These are phyloP conservation scores for Melieria omissa DNA, from an alignment of 2,888 invertebrate species.

Conservation along the genomic window DNA sequence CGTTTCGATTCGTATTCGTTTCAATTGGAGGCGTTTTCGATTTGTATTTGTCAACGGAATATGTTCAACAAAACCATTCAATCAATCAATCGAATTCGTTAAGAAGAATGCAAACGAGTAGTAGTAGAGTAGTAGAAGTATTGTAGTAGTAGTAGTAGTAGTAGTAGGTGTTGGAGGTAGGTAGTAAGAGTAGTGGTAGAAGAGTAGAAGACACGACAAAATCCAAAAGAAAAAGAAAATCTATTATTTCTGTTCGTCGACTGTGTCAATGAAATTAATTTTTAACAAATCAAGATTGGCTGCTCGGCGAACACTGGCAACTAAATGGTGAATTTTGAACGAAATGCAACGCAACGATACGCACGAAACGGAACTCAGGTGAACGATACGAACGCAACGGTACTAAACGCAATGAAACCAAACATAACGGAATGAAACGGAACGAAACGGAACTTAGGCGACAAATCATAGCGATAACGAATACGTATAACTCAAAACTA, in stretches of 20 bases:
- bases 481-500: too few species aligned
- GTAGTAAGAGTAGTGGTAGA: slow-evolving; percentile 42
- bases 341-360: slow-evolving; percentile 15
- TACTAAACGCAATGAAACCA: too few species aligned
- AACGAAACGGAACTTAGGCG: too few species aligned
- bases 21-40: slow-evolving; percentile 30
- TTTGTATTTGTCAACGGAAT: slow-evolving; percentile 24
- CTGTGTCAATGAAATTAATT: slow-evolving; percentile 25
- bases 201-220: slow-evolving; percentile 49
- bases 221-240: slow-evolving; percentile 51
- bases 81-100: slow-evolving; percentile 34
- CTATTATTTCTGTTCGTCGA: slow-evolving; percentile 49
- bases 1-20: slow-evolving; percentile 25
- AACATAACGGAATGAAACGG: too few species aligned
- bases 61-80: slow-evolving; percentile 30
- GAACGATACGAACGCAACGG: neutral
- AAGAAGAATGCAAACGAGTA: slow-evolving; percentile 10
- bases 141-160: slow-evolving; percentile 42
- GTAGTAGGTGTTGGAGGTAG: slow-evolving; percentile 41
- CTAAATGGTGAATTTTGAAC: slow-evolving; percentile 19
- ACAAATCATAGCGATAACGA: too few species aligned
- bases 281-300: neutral
- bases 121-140: slow-evolving; percentile 28
- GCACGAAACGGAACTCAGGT: neutral
- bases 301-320: slow-evolving; percentile 1